Evolutionary conservation across 2,888 invertebrate genomes (phyloP).

Genomic region (Arrhopalites spinosus): DNA sequence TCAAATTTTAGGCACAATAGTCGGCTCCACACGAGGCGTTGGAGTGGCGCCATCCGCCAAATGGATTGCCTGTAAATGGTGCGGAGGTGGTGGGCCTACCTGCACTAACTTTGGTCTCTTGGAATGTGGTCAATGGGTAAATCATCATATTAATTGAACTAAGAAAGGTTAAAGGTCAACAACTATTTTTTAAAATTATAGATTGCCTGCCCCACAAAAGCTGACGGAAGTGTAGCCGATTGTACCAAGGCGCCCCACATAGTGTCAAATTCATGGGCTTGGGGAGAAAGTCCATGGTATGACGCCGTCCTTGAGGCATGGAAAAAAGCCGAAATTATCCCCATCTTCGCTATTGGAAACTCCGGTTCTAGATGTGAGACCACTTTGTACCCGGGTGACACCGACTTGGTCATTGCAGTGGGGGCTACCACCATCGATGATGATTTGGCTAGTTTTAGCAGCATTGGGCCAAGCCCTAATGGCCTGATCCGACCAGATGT

Average conservation of each 20-base stretch:
- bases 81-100: neutral
- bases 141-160: too few species aligned
- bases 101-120: neutral
- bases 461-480: neutral
- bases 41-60: neutral
- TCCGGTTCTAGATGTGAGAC: too few species aligned
- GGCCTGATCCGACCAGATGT: neutral
- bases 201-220: neutral
- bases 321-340: neutral
- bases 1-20: neutral
- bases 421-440: neutral
- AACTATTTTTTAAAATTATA: too few species aligned
- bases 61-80: neutral
- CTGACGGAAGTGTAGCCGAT: neutral
- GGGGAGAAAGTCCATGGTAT: neutral
- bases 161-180: too few species aligned
- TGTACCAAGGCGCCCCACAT: neutral
- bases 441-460: neutral
- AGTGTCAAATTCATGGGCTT: neutral
- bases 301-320: neutral
- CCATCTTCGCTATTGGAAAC: neutral
- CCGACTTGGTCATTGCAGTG: neutral
- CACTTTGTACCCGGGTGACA: slow-evolving; percentile 9
- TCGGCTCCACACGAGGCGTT: too few species aligned
- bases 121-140: neutral